phyloP scores from a whole-genome alignment of 2,113 vertebrate species.

The Brachypodius melanocephalos region DNA sequence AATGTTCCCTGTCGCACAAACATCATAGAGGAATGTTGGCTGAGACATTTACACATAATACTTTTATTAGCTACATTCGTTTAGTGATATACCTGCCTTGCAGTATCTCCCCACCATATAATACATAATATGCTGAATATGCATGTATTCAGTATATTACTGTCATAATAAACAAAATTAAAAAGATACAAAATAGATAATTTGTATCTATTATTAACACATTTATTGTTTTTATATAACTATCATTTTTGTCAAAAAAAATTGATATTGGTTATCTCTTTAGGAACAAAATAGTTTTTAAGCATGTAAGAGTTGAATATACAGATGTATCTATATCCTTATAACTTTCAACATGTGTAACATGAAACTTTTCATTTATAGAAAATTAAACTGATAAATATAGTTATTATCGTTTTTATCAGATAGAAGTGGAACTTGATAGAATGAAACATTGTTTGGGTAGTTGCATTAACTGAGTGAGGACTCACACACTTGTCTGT shows the following conservation, averaged over 20 bases:
- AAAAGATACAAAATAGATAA: background rate
- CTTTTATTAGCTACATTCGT: background rate
- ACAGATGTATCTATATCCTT: background rate
- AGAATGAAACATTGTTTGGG: background rate
- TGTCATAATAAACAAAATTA: background rate
- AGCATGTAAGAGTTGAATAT: background rate
- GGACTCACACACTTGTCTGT: background rate
- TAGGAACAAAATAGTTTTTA: background rate
- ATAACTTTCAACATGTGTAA: background rate
- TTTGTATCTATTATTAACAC: background rate
- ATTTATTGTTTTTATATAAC: background rate
- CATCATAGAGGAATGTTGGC: background rate
- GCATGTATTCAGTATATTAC: background rate
- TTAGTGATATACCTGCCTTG: background rate
- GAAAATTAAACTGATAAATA: background rate
- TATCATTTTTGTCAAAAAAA: background rate
- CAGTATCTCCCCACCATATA: background rate
- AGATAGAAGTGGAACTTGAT: background rate
- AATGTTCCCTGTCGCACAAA: background rate
- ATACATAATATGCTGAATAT: background rate
- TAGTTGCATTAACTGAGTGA: background rate
- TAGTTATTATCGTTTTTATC: background rate
- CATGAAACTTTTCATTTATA: background rate
- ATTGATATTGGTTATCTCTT: background rate
- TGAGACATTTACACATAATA: background rate